Base-by-base conservation (phyloP, 2,113 vertebrate species). In the Aythya baeri region DNA sequence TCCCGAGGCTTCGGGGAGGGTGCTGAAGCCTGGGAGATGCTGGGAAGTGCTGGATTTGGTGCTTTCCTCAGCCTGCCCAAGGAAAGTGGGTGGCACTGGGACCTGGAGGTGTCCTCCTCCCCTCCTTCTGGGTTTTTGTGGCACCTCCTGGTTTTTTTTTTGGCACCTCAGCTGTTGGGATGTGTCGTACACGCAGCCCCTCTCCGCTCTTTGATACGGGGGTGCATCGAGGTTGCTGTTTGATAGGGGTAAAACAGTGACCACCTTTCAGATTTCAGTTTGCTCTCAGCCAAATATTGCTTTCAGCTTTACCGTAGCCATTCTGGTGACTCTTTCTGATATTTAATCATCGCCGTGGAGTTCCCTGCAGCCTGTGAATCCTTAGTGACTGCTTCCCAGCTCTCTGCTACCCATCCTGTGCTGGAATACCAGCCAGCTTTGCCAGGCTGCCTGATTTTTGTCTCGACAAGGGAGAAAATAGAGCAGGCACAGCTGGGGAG, bases 101-200 rank as follows among this genome's bases (percentile, higher is more conserved):
- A 32, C 27, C 29, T 29, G 29, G 16, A 18, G 55, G 32, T 17
- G 11, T 57, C 31, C 29, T 57, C 11, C 31, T 32, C 29, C 55
- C 29, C 55, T 31, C 55, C 29, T 57, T 17, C 55, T 32, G 29
- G 14, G 34, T 36, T 34, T 23, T 13, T 62, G 21, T 50, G 25
- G 50, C 50, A 50, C 50, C 50, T 50, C 50, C 46, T 49, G 46
- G 5, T 3, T 11, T 49, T 46, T 46, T 46, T 49, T 50, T 50
- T 36, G 23, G 17, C n/a, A 23, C 32, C 71, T 65, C 43, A 38
- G 0, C 38, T 38, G 38, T 6, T 44, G 57, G 29, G 13, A 6
- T 4, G 7, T 29, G 6, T 18, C 36, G 70, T 67, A 18, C 34
- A 14, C 1, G 0, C 54, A n/a, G 29, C 17, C 29, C 7, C 25